phyloP scores from a whole-genome alignment of 2,797 vertebrate species.

The Otolemur crassicaudatus region DNA sequence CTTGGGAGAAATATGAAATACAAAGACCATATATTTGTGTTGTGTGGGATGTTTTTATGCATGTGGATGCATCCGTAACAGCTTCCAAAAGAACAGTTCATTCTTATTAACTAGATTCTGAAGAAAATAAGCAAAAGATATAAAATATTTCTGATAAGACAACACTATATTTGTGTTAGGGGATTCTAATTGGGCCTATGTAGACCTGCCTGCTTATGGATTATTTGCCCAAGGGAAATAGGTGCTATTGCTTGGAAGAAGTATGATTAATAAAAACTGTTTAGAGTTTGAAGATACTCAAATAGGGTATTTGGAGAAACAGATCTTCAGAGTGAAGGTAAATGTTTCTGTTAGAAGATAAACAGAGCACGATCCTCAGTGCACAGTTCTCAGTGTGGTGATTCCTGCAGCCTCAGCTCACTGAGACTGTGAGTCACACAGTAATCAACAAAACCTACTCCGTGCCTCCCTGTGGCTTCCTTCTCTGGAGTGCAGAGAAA shows the following conservation, averaged over 20 bases:
- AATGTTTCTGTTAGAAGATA: slow-evolving; percentile 30
- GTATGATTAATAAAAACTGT: slow-evolving; percentile 4
- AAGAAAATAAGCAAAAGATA: neutral
- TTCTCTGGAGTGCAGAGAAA: neutral
- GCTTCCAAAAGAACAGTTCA: neutral
- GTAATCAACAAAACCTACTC: neutral
- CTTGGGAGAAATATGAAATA: neutral
- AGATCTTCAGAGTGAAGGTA: slow-evolving; percentile 40
- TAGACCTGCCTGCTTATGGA: neutral
- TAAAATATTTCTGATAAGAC: neutral
- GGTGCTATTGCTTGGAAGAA: neutral
- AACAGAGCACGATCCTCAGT: neutral
- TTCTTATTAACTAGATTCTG: neutral
- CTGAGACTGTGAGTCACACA: neutral
- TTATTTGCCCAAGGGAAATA: neutral
- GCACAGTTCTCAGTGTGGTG: neutral
- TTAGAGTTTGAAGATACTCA: slow-evolving; percentile 34
- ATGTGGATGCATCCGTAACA: neutral
- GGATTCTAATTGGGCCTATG: neutral
- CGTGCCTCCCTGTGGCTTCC: too few species aligned
- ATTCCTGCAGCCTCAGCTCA: neutral
- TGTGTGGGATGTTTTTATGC: neutral
- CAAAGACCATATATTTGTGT: neutral
- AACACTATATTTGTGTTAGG: neutral
- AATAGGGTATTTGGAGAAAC: slow-evolving; percentile 37